Evolutionary conservation across 2,113 vertebrate genomes (phyloP), one percentile per base, ranked within the genome.

Genomic region (Meles meles): DNA sequence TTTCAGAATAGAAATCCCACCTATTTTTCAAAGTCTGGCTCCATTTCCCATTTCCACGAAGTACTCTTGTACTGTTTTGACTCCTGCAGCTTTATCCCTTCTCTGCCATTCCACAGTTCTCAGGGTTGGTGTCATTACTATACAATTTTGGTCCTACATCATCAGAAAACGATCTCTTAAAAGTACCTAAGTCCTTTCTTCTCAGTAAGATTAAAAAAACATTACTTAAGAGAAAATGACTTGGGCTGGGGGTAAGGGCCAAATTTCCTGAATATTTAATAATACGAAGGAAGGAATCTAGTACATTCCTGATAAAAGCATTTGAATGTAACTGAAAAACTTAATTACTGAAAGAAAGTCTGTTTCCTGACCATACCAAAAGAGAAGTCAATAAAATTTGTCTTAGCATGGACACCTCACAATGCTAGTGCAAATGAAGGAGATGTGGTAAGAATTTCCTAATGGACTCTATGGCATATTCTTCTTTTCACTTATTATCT

Each of bases 401-500:
- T 81, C 21, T 72, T 23, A 65, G 15, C 23, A 37, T 4, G 52
- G 39, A 63, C 1, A 67, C 8, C 3, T 97, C 31, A 79, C 12
- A 83, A 52, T 27, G n/a, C 18, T 82, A n/a, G 23, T 82, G 49
- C 52, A 90, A 87, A 96, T 25, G 14, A 93, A 95, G 65, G 39
- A 7, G 12, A 55, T 3, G 2, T 55, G 17, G 20, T 90, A 63
- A 93, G 25, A 92, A 84, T 84, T 94, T 96, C 74, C 67, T 90
- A 87, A 92, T 52, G 55, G 31, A 93, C 80, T 80, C 9, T 90
- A 59, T 39, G 57, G 44, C 3, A 67, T 27, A 87, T 13, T 87
- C 69, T 71, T 96, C 27, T 81, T 49, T 87, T 76, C 27, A 57
- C 4, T 67, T 90, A 31, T 63, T 94, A 96, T 89, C 96, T 97